These are phyloP conservation scores for Hemaris fuciformis DNA, from an alignment of 2,888 invertebrate species.

Conservation along the genomic window DNA sequence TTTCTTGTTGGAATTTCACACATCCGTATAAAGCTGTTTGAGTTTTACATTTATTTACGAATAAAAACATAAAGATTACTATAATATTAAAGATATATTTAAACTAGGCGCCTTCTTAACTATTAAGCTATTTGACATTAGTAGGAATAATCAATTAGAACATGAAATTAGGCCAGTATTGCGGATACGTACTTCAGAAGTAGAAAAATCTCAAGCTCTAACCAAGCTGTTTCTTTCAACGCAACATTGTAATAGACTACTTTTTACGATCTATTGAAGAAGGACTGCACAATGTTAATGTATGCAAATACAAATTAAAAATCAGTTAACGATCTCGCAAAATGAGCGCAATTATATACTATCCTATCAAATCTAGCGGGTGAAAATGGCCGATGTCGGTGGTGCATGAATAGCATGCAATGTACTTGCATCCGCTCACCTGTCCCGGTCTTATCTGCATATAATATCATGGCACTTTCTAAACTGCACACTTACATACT, in stretches of 20 bases:
- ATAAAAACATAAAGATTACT: neutral
- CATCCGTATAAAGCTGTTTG: neutral
- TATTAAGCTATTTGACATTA: too few relatives aligned
- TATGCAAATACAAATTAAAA: constrained; percentile 12
- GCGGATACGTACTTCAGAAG: too few relatives aligned
- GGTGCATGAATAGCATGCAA: constrained; percentile 51
- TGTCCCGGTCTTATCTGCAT: neutral
- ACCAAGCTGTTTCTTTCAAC: too few relatives aligned
- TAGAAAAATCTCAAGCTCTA: too few relatives aligned
- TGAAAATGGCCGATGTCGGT: constrained; percentile 41
- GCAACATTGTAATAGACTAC: too few relatives aligned
- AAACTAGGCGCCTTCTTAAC: too few relatives aligned
- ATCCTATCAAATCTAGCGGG: constrained; percentile 47
- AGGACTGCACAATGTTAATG: neutral
- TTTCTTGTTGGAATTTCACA: neutral
- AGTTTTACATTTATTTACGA: neutral
- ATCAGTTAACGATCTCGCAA: constrained; percentile 21
- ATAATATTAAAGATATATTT: too few relatives aligned
- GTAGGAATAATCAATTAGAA: too few relatives aligned
- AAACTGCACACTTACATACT: neutral
- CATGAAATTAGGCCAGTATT: too few relatives aligned
- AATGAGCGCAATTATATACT: constrained; percentile 42
- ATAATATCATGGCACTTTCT: neutral
- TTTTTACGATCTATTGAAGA: neutral
- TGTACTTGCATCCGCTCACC: constrained; percentile 33